Conservation (phyloP, 2,113 vertebrate species). For the Lontra canadensis region DNA sequence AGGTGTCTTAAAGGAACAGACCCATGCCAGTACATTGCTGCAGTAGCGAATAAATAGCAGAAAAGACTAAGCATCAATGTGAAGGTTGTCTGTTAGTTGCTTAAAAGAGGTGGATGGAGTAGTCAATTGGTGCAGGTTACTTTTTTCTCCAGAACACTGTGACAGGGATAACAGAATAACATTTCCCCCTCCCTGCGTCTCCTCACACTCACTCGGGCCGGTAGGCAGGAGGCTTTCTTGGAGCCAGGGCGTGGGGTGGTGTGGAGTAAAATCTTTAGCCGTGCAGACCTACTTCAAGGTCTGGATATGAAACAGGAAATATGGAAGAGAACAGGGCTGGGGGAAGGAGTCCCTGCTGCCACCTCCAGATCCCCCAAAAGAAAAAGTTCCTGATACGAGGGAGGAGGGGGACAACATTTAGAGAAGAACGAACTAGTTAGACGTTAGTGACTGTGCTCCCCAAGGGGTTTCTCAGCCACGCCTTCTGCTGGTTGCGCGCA, state of each 20-base stretch:
- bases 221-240: not conserved
- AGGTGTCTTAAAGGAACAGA: not conserved
- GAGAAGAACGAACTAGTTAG: not conserved
- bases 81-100: not conserved
- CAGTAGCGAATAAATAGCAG: not conserved
- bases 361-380: not conserved
- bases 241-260: not conserved
- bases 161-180: not conserved
- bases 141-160: not conserved
- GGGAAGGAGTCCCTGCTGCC: not conserved
- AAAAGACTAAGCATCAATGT: not conserved
- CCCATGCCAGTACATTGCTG: not conserved
- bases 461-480: accelerated
- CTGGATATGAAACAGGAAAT: not conserved
- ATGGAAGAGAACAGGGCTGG: not conserved
- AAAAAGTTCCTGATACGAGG: not conserved
- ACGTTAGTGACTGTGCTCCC: not conserved
- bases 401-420: not conserved
- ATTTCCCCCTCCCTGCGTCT: not conserved
- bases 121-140: not conserved
- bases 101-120: not conserved
- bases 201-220: not conserved
- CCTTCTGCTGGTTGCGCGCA: not conserved
- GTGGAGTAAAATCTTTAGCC: not conserved
- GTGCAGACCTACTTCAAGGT: not conserved